Percentiles rank a stretch among this genome's conserved stretches.
phyloP scores from a whole-genome alignment of 2,113 vertebrate genomes.

The Mustela nigripes region DNA sequence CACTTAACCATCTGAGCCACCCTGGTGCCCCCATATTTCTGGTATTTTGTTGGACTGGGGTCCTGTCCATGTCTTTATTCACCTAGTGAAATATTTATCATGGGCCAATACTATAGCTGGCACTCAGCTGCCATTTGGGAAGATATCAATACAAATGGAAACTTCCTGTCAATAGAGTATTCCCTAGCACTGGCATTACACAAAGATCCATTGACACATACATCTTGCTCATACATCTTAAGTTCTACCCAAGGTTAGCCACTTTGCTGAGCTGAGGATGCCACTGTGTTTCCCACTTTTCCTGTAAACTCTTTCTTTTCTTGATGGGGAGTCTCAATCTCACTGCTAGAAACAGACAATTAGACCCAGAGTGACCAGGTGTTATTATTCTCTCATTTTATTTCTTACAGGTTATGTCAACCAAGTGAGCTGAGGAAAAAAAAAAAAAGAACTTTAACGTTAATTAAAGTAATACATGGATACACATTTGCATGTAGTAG shows the following conservation, averaged over 20 bases:
- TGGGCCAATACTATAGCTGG: neutral
- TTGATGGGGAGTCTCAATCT: neutral
- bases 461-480: slow-evolving; percentile 2
- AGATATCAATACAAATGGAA: neutral
- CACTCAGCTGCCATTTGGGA: neutral
- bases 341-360: neutral
- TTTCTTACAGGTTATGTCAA: neutral
- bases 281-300: neutral
- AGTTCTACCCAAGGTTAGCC: neutral
- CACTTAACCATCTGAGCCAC: too few relatives aligned
- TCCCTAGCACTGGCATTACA: neutral
- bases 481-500: neutral
- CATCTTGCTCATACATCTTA: neutral
- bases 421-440: neutral
- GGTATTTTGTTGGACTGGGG: neutral
- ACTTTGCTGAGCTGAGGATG: neutral
- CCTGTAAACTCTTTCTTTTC: neutral
- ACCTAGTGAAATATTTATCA: neutral
- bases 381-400: neutral
- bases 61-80: neutral
- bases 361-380: neutral
- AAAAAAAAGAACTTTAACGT: neutral
- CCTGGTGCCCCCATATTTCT: neutral
- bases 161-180: neutral
- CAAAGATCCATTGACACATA: neutral